Conservation (phyloP, 2,797 vertebrate species). For the Choloepus didactylus region DNA sequence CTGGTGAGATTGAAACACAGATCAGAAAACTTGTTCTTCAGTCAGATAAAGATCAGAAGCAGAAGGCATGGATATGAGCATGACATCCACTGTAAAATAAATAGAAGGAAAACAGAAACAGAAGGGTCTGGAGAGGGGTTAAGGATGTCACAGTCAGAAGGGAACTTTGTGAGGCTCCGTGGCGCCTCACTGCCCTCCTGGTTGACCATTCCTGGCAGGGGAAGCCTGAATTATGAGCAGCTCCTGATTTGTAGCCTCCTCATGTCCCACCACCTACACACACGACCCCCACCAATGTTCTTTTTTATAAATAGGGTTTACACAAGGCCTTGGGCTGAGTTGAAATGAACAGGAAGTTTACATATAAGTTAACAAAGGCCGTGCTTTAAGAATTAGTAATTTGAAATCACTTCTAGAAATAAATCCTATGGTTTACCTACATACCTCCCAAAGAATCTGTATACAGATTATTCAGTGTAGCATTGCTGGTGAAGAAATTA, state of each 20-base stretch:
- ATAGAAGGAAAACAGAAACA: constrained; percentile 36
- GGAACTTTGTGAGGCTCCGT: background rate
- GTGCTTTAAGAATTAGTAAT: constrained; percentile 22
- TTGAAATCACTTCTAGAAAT: constrained; percentile 8
- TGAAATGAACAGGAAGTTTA: constrained; percentile 35
- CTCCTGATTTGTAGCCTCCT: background rate
- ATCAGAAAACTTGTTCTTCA: constrained; percentile 34
- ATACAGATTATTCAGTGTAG: background rate
- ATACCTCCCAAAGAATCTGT: background rate
- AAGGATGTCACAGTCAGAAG: background rate
- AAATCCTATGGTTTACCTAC: background rate
- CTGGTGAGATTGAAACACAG: background rate
- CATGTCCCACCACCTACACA: background rate
- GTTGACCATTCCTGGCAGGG: background rate
- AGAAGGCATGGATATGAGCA: background rate
- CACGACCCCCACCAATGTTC: background rate
- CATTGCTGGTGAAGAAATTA: background rate
- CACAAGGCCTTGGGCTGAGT: background rate
- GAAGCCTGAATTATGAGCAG: background rate
- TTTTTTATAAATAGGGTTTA: constrained; percentile 34
- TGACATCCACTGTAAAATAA: constrained; percentile 45
- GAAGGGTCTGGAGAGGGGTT: background rate
- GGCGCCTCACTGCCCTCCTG: background rate
- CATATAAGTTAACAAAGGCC: background rate
- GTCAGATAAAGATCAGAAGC: constrained; percentile 70